Base-by-base conservation (phyloP, 1,140 invertebrate species). In the Eubasilissa regina region DNA sequence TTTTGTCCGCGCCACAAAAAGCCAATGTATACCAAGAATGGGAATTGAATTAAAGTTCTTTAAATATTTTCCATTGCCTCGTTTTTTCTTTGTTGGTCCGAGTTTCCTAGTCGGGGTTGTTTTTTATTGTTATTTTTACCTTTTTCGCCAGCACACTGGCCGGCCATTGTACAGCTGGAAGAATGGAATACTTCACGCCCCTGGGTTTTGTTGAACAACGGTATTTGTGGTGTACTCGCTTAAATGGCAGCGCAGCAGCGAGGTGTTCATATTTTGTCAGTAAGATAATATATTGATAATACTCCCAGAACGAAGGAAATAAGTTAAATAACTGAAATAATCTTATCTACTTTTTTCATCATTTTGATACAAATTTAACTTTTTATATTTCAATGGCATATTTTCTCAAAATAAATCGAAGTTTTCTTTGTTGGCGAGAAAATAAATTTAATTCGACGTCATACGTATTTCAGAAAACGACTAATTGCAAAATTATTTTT, bases 11-110 rank as follows among this genome's bases (percentile, higher is more conserved):
- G 43, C 68, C 25, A 77, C 64, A 77, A 73, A 72, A 44, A 47
- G 66, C 66, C 45, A 70, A 21, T 73, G 77, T 78, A 73, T 73
- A 60, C 66, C 66, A 62, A 78, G 66, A 78, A 78, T 68, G 62
- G 48, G 75, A 74, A 78, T 78, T 78, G 77, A 78, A 78, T 78
- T 78, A 78, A 78, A 78, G 66, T 78, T 78, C 77, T 78, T 78
- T 78, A 78, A 78, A 78, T 78, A 78, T 78, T 78, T 78, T 74
- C 68, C 55, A 74, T 62, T 25, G 66, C 12, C 19, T 73, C 53
- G n/a, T 73, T 78, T 72, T 78, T 78, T 73, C 17, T 60, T 77
- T 77, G 62, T 77, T 68, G 75, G 45, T 25, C 15, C 43, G 60
- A 47, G 75, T 77, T 77, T 76, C 60, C 60, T 51, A 64, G 21